phyloP scores from a whole-genome alignment of 2,888 invertebrate genomes.

The Agrochola macilenta region DNA sequence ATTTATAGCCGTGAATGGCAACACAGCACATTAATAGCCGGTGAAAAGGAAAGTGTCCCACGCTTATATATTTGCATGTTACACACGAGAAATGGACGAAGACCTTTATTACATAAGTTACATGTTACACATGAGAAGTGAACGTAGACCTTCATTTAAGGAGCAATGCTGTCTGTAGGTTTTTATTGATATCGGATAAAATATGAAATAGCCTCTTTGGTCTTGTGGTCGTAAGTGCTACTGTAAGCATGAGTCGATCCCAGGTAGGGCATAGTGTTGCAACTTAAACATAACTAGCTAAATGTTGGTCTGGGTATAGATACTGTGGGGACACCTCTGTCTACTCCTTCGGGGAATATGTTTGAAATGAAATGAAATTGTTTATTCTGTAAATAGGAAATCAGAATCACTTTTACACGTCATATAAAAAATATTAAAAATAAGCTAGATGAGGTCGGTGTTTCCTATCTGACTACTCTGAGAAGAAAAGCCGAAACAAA shows the following conservation, averaged over 20 bases:
- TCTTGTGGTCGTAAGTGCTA: no score
- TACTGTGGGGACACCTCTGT: neutral
- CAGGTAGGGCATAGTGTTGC: neutral
- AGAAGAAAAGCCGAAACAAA: no score
- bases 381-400: no score
- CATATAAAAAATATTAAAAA: no score
- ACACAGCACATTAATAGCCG: conserved; percentile 17
- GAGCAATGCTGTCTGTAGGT: neutral
- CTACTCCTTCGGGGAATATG: neutral
- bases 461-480: no score
- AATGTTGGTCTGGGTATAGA: neutral
- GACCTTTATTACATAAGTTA: conserved; percentile 32
- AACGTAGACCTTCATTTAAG: conserved; percentile 14
- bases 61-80: conserved; percentile 41
- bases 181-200: neutral
- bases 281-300: neutral
- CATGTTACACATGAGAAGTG: conserved; percentile 24
- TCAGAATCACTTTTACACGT: no score
- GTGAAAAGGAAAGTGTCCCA: conserved; percentile 43
- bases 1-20: conserved; percentile 44
- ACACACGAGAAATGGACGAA: conserved; percentile 13
- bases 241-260: no score
- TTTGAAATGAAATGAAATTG: no score
- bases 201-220: neutral
- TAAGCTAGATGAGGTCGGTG: no score